Evolutionary conservation across 2,797 vertebrate genomes (phyloP).

Genomic region (Cryptoblepharus egeriae): DNA sequence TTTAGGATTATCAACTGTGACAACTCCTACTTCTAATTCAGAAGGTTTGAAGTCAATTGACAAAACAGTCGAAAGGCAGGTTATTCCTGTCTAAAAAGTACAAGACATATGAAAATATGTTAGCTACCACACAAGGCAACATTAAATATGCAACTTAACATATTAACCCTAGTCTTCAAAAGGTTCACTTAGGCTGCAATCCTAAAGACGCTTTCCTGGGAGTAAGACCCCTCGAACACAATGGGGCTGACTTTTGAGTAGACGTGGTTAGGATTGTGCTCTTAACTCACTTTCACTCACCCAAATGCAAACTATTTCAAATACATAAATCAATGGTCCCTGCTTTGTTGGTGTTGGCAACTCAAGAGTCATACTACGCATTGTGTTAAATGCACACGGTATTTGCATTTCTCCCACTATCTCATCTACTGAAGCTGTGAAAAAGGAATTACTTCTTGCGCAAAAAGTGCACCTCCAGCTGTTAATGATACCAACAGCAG

Average conservation of each 20-base stretch:
- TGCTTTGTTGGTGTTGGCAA: neutral
- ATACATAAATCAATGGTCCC: neutral
- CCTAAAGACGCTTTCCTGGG: too few species aligned
- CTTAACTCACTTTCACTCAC: slow-evolving; percentile 1
- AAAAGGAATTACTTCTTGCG: too few species aligned
- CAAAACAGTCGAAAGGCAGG: slow-evolving; percentile 93
- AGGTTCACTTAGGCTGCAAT: too few species aligned
- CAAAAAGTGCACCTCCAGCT: too few species aligned
- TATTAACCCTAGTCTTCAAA: slow-evolving; percentile 16
- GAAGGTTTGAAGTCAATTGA: slow-evolving; percentile 98
- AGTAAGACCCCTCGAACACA: too few species aligned
- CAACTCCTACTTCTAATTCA: slow-evolving; percentile 93
- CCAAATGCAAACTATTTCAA: slow-evolving; percentile 2
- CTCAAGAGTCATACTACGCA: too few species aligned
- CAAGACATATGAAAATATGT: slow-evolving; percentile 36
- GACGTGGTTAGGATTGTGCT: too few species aligned
- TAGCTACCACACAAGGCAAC: neutral
- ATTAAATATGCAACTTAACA: slow-evolving; percentile 28
- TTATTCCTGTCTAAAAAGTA: slow-evolving; percentile 88
- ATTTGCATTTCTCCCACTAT: too few species aligned
- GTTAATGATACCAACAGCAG: too few species aligned
- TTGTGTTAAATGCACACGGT: too few species aligned
- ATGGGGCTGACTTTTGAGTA: too few species aligned
- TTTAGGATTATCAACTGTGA: slow-evolving; percentile 91
- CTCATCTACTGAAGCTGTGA: too few species aligned